phyloP scores from a whole-genome alignment of 2,888 invertebrate species.

The Dicyrtomina minuta region DNA sequence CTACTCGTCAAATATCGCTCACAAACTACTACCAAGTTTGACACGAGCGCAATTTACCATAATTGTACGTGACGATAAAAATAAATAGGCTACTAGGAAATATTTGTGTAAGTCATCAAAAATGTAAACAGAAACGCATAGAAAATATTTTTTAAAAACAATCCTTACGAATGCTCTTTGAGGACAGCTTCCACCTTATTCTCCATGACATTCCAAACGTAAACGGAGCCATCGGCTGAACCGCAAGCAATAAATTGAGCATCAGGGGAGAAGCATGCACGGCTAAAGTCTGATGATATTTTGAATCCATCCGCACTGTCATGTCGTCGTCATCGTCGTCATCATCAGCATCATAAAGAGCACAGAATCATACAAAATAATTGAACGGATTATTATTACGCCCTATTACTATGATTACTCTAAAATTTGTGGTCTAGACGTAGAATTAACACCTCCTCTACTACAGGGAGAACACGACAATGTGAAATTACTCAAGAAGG shows the following conservation, averaged over 20 bases:
- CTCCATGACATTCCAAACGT: slow-evolving; percentile 83
- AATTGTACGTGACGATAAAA: no score
- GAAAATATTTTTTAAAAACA: no score
- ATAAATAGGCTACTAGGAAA: background rate
- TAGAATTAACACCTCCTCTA: background rate
- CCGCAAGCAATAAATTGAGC: slow-evolving; percentile 87
- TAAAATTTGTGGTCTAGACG: background rate
- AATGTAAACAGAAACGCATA: no score
- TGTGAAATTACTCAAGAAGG: slow-evolving; percentile 9
- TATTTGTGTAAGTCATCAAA: background rate
- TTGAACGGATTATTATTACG: background rate
- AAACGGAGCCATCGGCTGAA: slow-evolving; percentile 85
- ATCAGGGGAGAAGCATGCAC: slow-evolving; percentile 89
- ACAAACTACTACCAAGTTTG: no score
- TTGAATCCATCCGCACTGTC: slow-evolving; percentile 90
- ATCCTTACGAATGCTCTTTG: slow-evolving; percentile 65
- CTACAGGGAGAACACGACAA: background rate
- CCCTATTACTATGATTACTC: background rate
- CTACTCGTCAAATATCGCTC: no score
- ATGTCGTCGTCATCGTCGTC: background rate
- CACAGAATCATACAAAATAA: background rate
- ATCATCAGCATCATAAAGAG: no score
- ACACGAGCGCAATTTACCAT: no score
- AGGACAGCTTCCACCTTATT: slow-evolving; percentile 74
- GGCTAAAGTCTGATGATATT: slow-evolving; percentile 90